Conservation (phyloP, 1,140 invertebrate species). For the Linepithema humile region DNA sequence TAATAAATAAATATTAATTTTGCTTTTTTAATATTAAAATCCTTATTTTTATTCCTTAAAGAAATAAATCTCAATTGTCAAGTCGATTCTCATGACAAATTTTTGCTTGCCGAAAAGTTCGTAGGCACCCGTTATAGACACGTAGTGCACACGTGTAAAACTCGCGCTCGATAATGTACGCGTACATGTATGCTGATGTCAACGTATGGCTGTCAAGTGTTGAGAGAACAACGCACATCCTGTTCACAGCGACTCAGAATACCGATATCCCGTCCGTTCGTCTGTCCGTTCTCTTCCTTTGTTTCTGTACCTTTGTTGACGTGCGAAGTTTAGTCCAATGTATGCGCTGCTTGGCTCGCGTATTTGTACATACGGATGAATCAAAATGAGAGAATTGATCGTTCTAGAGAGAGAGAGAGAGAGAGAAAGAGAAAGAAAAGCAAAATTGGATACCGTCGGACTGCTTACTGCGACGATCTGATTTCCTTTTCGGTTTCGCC, state of each 20-base stretch:
- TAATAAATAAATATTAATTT: not conserved
- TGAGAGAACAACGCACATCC: slow-evolving; percentile 64
- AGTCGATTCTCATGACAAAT: not conserved
- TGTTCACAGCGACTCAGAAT: slow-evolving; percentile 67
- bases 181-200: slow-evolving; percentile 42
- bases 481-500: slow-evolving; percentile 27
- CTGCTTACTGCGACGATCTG: slow-evolving; percentile 7
- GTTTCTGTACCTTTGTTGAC: slow-evolving; percentile 49
- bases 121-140: not conserved
- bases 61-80: not conserved
- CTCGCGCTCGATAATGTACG: not conserved
- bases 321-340: slow-evolving; percentile 52
- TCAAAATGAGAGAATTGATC: slow-evolving; percentile 24
- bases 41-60: not conserved
- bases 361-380: slow-evolving; percentile 42
- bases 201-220: slow-evolving; percentile 50
- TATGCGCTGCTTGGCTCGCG: slow-evolving; percentile 41
- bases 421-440: not conserved
- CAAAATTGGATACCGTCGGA: slow-evolving; percentile 2
- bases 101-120: not conserved
- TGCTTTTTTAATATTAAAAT: too few species aligned
- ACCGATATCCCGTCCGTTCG: slow-evolving; percentile 71
- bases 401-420: not conserved
- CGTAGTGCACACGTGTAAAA: not conserved
- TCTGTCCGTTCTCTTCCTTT: slow-evolving; percentile 50